Evolutionary conservation across 1,140 invertebrate genomes (phyloP), one percentile per base, ranked within the genome.

Genomic region (Bilobella aurantiaca): DNA sequence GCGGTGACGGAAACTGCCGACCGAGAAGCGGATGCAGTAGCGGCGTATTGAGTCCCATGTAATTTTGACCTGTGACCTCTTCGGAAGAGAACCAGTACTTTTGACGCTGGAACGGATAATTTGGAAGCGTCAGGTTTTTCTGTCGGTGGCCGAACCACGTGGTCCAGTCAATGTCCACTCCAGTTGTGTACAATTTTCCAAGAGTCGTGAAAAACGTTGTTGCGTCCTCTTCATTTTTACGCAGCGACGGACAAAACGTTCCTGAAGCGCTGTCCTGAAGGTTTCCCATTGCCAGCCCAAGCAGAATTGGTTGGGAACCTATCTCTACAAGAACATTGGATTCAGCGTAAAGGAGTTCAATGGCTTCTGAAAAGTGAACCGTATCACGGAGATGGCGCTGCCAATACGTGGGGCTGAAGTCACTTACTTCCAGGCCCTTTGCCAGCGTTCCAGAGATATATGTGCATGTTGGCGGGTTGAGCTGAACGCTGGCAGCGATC

Each of bases 201-300:
- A 69, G 46, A 1, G 47, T 63, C 2, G 59, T 47, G 0, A 63
- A 27, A 2, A 69, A 27, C 16, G 64, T 69, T 27, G 18, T 49
- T 64, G 64, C 65, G 23, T 69, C 64, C 2, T 63, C 37, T n/a
- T 66, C 60, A 29, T 46, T 64, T 47, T 60, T 65, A 3, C 68
- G 27, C 3, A 69, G 28, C 0, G 64, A 66, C 1, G 68, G 68
- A 25, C 32, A 66, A 42, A 25, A 65, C 14, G 46, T 58, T 3
- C 30, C 53, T 23, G 64, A 57, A n/a, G 42, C 58, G 14, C 58
- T 46, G 18, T 61, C 64, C n/a, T 32, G 18, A 1, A 58, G 46
- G 16, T 34, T 62, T 53, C 49, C 49, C 64, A 69, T 32, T 5
- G 64, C 32, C 60, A 58, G 12, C 14, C 28, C 65, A 1, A 66